Conservation (phyloP, 53 echinoderm and acorn worm genomes). For the Temnopleurus reevesii region DNA sequence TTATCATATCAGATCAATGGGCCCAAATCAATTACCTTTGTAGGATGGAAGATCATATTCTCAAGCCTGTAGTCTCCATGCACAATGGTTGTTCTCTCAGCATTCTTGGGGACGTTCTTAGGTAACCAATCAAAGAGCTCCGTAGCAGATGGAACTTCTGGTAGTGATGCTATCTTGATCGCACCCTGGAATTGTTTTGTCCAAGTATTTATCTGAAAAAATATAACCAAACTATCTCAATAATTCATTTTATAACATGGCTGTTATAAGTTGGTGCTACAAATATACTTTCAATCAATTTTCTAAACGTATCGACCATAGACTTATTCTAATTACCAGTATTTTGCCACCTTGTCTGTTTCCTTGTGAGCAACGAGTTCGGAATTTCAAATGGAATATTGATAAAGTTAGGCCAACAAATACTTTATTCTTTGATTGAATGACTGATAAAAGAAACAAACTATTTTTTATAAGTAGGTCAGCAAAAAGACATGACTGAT, state of each 20-base stretch:
- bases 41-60: constrained; percentile 95
- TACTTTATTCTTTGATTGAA: too few species aligned
- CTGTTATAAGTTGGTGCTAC: too few species aligned
- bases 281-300: too few species aligned
- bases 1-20: background rate
- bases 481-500: too few species aligned
- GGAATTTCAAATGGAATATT: too few species aligned
- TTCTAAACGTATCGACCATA: too few species aligned
- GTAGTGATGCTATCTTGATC: constrained; percentile 77
- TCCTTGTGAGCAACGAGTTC: too few species aligned
- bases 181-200: constrained; percentile 84
- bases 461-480: too few species aligned
- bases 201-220: constrained; percentile 83
- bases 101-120: constrained; percentile 69
- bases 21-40: constrained; percentile 58
- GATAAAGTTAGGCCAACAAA: too few species aligned
- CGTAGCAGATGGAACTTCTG: constrained; percentile 69
- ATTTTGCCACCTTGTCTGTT: too few species aligned
- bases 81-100: constrained; percentile 76
- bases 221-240: background rate
- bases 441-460: too few species aligned
- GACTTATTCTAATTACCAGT: too few species aligned
- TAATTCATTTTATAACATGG: background rate
- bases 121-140: constrained; percentile 81
- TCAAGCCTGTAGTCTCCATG: constrained; percentile 96